phyloP scores from a whole-genome alignment of 2,113 vertebrate genomes.

The Chionodraco myersi region DNA sequence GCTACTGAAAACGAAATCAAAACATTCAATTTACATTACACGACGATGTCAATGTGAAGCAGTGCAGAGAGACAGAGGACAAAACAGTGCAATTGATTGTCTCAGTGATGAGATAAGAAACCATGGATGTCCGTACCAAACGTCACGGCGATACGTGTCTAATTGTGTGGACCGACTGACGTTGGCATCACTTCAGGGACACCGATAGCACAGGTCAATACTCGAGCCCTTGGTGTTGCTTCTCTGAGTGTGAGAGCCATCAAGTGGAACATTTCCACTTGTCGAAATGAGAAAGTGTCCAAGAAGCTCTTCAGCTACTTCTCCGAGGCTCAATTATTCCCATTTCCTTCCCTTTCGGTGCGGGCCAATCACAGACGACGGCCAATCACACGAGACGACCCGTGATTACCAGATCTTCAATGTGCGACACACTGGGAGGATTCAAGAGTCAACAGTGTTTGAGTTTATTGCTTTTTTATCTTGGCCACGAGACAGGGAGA shows the following conservation, averaged over 20 bases:
- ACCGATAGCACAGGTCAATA: no score
- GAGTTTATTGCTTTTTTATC: conserved; percentile 16
- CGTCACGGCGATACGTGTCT: no score
- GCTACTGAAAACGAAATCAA: no score
- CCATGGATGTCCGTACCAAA: no score
- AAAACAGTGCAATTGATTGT: no score
- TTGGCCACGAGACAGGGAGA: background rate
- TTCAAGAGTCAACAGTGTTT: conserved; percentile 53
- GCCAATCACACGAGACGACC: conserved; percentile 53
- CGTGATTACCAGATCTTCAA: conserved; percentile 47
- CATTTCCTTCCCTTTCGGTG: conserved; percentile 43
- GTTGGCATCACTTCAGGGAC: no score
- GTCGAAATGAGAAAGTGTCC: conserved; percentile 23
- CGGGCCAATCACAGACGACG: no score
- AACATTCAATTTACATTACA: no score
- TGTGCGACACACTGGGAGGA: background rate
- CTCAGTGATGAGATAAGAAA: no score
- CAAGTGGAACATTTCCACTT: background rate
- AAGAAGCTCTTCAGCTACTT: conserved; percentile 21
- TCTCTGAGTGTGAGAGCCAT: background rate
- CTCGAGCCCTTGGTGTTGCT: background rate
- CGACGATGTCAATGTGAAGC: no score
- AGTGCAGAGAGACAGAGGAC: no score
- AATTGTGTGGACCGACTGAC: no score
- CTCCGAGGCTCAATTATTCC: conserved; percentile 23